These are phyloP conservation scores for Drosophila paramelanica DNA, from an alignment of 2,888 invertebrate species.

Conservation along the genomic window DNA sequence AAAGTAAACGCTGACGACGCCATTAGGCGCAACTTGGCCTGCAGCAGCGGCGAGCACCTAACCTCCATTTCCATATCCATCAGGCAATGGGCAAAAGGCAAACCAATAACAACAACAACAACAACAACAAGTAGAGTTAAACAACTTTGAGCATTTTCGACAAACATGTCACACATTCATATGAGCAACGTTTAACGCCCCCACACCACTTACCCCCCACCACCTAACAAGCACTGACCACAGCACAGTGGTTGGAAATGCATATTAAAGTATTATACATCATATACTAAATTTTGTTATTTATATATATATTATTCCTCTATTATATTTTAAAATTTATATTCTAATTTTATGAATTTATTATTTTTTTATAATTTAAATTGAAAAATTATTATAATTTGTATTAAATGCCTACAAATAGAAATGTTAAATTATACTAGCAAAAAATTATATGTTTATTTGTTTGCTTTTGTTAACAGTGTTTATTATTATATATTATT, in stretches of 20 bases:
- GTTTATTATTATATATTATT: too few species aligned
- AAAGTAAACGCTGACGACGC: conserved; percentile 78
- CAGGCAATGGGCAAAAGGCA: conserved; percentile 22
- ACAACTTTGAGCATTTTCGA: conserved; percentile 77
- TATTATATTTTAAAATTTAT: too few species aligned
- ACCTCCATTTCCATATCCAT: conserved; percentile 56
- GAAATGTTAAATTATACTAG: too few species aligned
- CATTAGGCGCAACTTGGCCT: conserved; percentile 75
- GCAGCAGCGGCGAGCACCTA: conserved; percentile 56
- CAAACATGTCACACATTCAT: conserved; percentile 79
- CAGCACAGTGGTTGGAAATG: conserved; percentile 52
- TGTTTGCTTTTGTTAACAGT: too few species aligned
- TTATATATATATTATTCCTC: too few species aligned
- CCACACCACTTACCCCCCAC: conserved; percentile 30
- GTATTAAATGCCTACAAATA: too few species aligned
- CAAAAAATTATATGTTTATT: too few species aligned
- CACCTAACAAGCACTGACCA: conserved; percentile 1
- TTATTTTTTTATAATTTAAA: too few species aligned
- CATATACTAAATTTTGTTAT: too few species aligned
- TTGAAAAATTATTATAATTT: too few species aligned
- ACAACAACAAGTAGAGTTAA: conserved; percentile 51
- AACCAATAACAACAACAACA: conserved; percentile 16
- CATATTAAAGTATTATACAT: neutral
- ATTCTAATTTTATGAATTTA: too few species aligned
- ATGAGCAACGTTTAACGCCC: conserved; percentile 58